A percentile compares a stretch with the other conserved stretches of the same genome.
Conservation (phyloP, 1,140 invertebrate genomes). For the Triops cancriformis region DNA sequence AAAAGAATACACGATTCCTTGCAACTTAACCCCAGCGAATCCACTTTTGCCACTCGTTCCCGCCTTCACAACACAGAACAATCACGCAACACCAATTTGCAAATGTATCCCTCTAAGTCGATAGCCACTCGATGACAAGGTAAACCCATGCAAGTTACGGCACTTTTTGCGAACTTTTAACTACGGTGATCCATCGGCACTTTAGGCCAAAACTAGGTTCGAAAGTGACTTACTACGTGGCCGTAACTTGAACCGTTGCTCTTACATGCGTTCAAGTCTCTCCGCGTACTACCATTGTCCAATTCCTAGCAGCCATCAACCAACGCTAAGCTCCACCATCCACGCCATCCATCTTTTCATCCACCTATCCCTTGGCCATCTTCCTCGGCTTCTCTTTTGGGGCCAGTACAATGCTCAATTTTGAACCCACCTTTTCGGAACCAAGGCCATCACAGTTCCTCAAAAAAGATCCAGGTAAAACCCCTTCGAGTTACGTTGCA, state of each 20-base stretch:
- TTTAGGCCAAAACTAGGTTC: too few relatives aligned
- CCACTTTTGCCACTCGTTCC: too few relatives aligned
- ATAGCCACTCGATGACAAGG: too few relatives aligned
- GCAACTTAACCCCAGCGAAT: too few relatives aligned
- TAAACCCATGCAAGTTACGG: too few relatives aligned
- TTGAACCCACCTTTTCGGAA: conserved; percentile 1
- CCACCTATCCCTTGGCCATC: not conserved
- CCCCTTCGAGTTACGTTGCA: not conserved
- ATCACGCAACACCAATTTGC: too few relatives aligned
- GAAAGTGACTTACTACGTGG: too few relatives aligned
- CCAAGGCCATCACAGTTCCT: not conserved
- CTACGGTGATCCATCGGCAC: too few relatives aligned
- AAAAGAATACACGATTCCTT: too few relatives aligned
- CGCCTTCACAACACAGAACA: too few relatives aligned
- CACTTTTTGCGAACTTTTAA: too few relatives aligned
- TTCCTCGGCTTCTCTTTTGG: not conserved
- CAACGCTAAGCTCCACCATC: not conserved
- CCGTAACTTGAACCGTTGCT: not conserved
- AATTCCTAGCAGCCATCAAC: not conserved
- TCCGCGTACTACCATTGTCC: not conserved
- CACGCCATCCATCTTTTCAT: not conserved
- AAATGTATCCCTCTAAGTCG: too few relatives aligned
- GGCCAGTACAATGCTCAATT: not conserved
- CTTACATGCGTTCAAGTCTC: not conserved
- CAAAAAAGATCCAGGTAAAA: not conserved